These are phyloP conservation scores for Metellina segmentata DNA, from an alignment of 2,888 invertebrate genomes.

Conservation along the genomic window DNA sequence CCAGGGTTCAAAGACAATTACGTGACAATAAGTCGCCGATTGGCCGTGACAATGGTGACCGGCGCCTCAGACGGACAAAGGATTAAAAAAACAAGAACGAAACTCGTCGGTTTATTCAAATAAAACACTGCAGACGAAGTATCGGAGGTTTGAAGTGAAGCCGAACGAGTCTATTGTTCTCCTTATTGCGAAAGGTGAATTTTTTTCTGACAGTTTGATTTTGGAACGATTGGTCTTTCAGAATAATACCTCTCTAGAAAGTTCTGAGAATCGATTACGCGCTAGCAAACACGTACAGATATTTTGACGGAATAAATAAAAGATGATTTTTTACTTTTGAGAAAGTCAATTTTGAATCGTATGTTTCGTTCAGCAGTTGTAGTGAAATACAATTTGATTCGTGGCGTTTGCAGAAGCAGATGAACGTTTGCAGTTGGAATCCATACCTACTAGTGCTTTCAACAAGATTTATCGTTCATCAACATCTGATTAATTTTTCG, in stretches of 20 bases:
- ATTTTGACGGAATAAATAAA: too few species aligned
- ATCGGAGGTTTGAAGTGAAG: not conserved
- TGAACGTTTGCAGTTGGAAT: too few species aligned
- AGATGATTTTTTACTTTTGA: too few species aligned
- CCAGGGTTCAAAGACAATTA: conserved; percentile 41
- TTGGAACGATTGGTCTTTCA: not conserved
- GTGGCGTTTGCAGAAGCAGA: too few species aligned
- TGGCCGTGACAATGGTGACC: conserved; percentile 10
- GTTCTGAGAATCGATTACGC: too few species aligned
- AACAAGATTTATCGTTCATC: too few species aligned
- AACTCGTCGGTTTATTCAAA: not conserved
- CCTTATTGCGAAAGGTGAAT: not conserved
- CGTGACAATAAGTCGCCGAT: conserved; percentile 21
- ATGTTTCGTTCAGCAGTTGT: too few species aligned
- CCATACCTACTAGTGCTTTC: too few species aligned
- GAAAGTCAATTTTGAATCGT: too few species aligned
- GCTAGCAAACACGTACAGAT: too few species aligned
- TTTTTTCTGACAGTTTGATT: not conserved
- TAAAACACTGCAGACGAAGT: not conserved
- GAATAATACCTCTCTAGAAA: not conserved
- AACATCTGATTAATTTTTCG: too few species aligned
- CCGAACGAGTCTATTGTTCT: conserved; percentile 4
- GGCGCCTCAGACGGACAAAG: not conserved
- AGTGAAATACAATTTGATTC: too few species aligned
- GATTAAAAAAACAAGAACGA: not conserved